A percentile compares a stretch with the other conserved stretches of the same genome.
Conservation (phyloP, 2,113 vertebrate genomes). For the Ursus arctos region DNA sequence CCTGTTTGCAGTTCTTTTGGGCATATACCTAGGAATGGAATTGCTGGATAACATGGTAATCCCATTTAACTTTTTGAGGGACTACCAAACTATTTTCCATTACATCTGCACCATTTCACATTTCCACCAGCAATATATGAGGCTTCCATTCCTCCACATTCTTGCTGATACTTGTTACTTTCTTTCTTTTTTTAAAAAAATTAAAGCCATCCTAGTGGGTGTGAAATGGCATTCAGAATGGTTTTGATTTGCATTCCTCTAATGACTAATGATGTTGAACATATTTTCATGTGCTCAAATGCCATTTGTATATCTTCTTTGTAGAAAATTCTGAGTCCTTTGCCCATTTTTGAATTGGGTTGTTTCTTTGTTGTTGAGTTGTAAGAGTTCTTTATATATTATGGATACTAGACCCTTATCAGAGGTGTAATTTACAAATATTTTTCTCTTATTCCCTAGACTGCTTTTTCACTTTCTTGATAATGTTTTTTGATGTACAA, state of each 20-base stretch:
- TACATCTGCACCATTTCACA: neutral
- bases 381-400: slow-evolving; percentile 6
- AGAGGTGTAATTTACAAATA: neutral
- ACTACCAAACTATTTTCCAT: neutral
- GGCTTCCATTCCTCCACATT: neutral
- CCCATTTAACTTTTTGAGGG: neutral
- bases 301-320: neutral
- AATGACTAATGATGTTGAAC: slow-evolving; percentile 21
- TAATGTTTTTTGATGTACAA: neutral
- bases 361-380: slow-evolving; percentile 3
- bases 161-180: neutral
- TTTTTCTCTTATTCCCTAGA: slow-evolving; percentile 17
- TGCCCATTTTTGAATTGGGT: neutral
- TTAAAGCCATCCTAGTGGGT: neutral
- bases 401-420: neutral
- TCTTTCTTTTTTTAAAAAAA: neutral
- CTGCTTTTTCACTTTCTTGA: neutral
- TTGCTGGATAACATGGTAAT: neutral
- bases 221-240: neutral
- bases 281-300: slow-evolving; percentile 30
- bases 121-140: neutral
- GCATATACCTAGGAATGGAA: neutral
- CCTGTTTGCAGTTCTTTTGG: neutral
- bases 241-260: slow-evolving; percentile 23
- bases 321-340: neutral